A percentile compares a stretch with the other conserved stretches of the same genome.
Conservation (phyloP, 37 sponge, comb jelly and placozoan genomes). For the Ianthella basta region DNA sequence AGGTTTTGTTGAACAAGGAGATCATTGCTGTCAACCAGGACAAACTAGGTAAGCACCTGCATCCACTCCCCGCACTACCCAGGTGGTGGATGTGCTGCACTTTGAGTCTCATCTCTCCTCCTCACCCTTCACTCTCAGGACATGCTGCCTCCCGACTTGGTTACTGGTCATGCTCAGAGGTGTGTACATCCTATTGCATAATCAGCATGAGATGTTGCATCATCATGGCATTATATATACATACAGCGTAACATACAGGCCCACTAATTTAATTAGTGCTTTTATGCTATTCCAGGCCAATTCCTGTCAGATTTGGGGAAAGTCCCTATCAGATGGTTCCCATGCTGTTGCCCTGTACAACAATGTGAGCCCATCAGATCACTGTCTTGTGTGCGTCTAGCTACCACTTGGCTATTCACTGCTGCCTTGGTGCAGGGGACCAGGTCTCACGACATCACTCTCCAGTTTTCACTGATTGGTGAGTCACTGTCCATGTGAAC, state of each 20-base stretch:
- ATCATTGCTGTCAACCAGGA: constrained; percentile 85
- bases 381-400: constrained; percentile 34
- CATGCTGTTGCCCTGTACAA: constrained; percentile 79
- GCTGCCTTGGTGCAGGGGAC: constrained; percentile 5
- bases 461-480: constrained; percentile 57
- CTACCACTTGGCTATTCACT: background rate
- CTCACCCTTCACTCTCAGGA: too few species aligned
- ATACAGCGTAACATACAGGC: too few species aligned
- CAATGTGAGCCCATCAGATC: constrained; percentile 45
- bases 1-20: constrained; percentile 77
- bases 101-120: too few species aligned
- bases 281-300: too few species aligned
- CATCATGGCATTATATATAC: too few species aligned
- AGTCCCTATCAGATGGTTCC: constrained; percentile 41
- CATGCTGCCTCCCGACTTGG: too few species aligned
- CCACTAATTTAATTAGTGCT: too few species aligned
- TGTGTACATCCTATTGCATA: too few species aligned
- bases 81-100: background rate
- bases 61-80: background rate
- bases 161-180: too few species aligned
- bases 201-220: too few species aligned
- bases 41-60: constrained; percentile 33
- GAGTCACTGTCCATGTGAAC: background rate
- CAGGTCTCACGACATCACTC: constrained; percentile 37
- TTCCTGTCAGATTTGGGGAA: constrained; percentile 82